Base-by-base conservation (phyloP, 2,113 vertebrate genomes). In the Naja naja region DNA sequence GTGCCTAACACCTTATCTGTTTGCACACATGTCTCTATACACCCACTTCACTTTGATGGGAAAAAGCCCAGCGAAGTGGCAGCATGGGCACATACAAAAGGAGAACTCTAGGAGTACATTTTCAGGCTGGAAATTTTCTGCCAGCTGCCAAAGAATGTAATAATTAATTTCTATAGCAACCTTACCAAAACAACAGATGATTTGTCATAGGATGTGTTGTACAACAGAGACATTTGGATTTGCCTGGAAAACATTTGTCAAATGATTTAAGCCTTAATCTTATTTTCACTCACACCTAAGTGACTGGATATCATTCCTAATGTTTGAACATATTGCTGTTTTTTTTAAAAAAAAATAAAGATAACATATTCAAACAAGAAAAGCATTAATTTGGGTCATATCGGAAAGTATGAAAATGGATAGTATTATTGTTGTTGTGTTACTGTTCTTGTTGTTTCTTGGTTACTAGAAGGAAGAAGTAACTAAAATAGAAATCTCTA, bases 321-420 rank as follows among this genome's bases (percentile, higher is more conserved):
- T 8, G 3, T 92, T 92, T 92, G 30, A 69, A 88, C 43, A 45
- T n/a, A 22, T 27, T 54, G 11, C 69, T 87, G 8, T 8, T 14
- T 23, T 58, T 55, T 58, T 58, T 23, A 5, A 22, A 55, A 55
- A 54, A 10, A 25, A 58, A 58, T 60, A 27, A 25, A 55, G 43
- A 12, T 0, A 34, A 69, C 11, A 0, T 0, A 0, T 0, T 54
- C 86, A 8, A 43, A 14, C 53, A 86, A 10, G 86, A 30, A 45
- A 93, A 74, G n/a, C 27, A 45, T 27, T 85, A 49, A 25, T 7
- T 0, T 91, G 5, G 2, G 11, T 43, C 7, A 0, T 39, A 81
- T 81, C 8, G 69, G 34, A 6, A 34, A 39, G 34, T 81, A 39
- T 39, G 18, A 81, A 81, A 81, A 81, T 20, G 69, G 69, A 81